phyloP scores from a whole-genome alignment of 2,888 invertebrate species.

The Callimorpha dominula region DNA sequence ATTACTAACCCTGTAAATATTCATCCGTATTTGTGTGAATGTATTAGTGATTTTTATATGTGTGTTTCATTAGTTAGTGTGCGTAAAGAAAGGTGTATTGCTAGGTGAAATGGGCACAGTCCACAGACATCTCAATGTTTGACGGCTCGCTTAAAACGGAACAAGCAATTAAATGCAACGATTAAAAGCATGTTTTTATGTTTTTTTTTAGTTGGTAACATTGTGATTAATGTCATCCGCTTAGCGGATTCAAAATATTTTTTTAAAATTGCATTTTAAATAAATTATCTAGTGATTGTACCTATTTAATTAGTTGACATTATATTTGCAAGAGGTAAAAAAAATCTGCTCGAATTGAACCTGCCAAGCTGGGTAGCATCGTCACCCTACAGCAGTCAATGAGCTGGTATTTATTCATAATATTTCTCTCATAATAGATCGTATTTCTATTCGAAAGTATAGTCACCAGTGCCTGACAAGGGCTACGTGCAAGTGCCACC shows the following conservation, averaged over 20 bases:
- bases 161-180: slow-evolving; percentile 61
- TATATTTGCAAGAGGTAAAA: too few relatives aligned
- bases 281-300: too few relatives aligned
- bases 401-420: too few relatives aligned
- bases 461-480: too few relatives aligned
- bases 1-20: slow-evolving; percentile 21
- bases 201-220: slow-evolving; percentile 22
- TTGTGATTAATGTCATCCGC: slow-evolving; percentile 20
- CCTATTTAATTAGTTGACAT: too few relatives aligned
- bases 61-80: slow-evolving; percentile 57
- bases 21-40: slow-evolving; percentile 12
- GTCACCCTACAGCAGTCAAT: too few relatives aligned
- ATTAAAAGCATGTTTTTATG: slow-evolving; percentile 45
- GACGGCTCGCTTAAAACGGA: slow-evolving; percentile 67
- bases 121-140: slow-evolving; percentile 48
- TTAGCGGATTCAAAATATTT: slow-evolving; percentile 15
- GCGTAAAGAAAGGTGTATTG: slow-evolving; percentile 85
- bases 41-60: slow-evolving; percentile 21
- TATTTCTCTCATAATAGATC: too few relatives aligned
- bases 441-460: too few relatives aligned
- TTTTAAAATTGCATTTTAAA: neutral
- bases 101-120: slow-evolving; percentile 82
- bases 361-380: too few relatives aligned
- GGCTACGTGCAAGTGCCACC: too few relatives aligned
- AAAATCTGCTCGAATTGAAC: too few relatives aligned